phyloP scores from a whole-genome alignment of 2,888 invertebrate genomes.

The Drosophila kokeensis region DNA sequence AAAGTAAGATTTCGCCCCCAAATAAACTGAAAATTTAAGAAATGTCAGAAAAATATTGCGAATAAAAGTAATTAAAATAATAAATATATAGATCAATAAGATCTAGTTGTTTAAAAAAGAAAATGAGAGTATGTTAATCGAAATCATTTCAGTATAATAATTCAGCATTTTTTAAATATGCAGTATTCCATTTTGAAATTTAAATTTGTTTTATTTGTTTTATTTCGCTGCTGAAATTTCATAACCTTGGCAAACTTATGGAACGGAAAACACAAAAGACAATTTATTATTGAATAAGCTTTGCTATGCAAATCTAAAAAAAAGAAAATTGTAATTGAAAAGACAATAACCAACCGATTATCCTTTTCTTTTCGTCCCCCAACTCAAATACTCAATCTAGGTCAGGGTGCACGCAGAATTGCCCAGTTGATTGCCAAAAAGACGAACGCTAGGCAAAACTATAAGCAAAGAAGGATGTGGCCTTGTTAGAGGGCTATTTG shows the following conservation, averaged over 20 bases:
- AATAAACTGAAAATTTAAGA: not conserved
- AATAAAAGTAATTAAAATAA: not conserved
- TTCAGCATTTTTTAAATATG: not conserved
- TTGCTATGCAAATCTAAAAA: constrained; percentile 9
- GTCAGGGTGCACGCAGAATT: constrained; percentile 17
- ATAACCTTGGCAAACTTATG: not conserved
- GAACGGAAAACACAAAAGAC: not conserved
- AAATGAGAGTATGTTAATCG: not conserved
- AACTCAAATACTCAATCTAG: constrained; percentile 15
- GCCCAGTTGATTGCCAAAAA: constrained; percentile 22
- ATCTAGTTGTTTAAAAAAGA: not conserved
- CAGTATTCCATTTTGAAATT: not conserved
- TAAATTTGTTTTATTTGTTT: not conserved
- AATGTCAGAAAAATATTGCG: not conserved
- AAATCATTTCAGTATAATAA: not conserved
- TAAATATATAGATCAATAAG: not conserved
- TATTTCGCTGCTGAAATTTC: not conserved
- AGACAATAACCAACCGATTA: not conserved
- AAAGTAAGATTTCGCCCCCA: not conserved
- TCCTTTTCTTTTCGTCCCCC: not conserved
- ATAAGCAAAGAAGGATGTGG: constrained; percentile 29
- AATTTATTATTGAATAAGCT: not conserved
- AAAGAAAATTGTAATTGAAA: not conserved
- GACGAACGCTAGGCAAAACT: constrained; percentile 10
- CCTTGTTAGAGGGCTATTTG: constrained; percentile 35